phyloP scores from a whole-genome alignment of 2,113 vertebrate genomes.

The Rousettus leschenaultii region DNA sequence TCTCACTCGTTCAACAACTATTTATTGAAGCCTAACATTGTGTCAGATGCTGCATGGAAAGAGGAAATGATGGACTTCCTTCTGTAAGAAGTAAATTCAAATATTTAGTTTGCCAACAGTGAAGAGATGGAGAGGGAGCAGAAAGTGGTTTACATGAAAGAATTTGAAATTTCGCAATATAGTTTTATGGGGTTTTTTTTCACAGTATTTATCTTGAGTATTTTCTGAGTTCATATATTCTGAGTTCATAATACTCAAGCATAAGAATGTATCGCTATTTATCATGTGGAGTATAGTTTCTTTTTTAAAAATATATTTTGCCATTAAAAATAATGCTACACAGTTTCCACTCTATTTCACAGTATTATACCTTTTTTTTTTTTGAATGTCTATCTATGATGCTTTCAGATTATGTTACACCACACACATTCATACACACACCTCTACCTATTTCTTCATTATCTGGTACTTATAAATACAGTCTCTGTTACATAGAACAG shows the following conservation, averaged over 20 bases:
- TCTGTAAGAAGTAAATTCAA: background rate
- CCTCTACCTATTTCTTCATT: background rate
- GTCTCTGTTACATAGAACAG: background rate
- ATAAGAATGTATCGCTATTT: background rate
- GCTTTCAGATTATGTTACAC: conserved; percentile 23
- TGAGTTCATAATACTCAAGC: background rate
- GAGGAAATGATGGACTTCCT: background rate
- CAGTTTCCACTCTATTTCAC: background rate
- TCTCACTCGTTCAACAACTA: background rate
- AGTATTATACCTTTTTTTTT: background rate
- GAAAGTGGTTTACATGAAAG: background rate
- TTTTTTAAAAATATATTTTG: background rate
- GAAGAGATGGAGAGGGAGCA: background rate
- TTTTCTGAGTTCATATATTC: conserved; percentile 12
- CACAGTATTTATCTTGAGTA: too few relatives aligned
- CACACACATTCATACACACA: background rate
- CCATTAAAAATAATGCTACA: background rate
- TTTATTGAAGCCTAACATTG: background rate
- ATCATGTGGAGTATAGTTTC: background rate
- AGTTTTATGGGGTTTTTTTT: background rate
- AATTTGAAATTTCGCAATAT: background rate
- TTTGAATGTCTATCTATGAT: background rate
- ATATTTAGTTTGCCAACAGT: background rate
- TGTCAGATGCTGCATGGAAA: background rate
- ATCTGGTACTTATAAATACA: background rate